These are phyloP conservation scores for Pissodes strobi DNA, from an alignment of 1,140 invertebrate species.

Conservation along the genomic window DNA sequence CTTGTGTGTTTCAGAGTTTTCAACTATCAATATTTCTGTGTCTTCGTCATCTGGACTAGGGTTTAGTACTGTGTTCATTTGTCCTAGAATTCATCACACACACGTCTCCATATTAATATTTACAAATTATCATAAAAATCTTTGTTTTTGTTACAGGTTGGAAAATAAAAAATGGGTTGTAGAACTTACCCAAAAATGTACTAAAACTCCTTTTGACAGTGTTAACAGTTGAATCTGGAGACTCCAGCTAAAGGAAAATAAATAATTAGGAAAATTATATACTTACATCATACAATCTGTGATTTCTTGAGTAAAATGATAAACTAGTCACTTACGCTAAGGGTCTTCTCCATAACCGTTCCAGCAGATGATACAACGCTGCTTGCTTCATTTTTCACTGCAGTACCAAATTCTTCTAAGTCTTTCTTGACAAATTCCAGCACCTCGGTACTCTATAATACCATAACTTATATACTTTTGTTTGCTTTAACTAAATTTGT, in stretches of 20 bases:
- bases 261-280: background rate
- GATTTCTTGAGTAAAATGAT: background rate
- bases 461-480: background rate
- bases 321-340: constrained; percentile 67
- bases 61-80: constrained; percentile 69
- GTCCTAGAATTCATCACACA: constrained; percentile 57
- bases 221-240: constrained; percentile 68
- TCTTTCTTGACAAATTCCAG: constrained; percentile 78
- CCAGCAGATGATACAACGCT: constrained; percentile 67
- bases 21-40: constrained; percentile 66
- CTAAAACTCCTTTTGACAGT: constrained; percentile 72
- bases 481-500: background rate
- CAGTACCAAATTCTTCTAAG: constrained; percentile 71
- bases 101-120: too few relatives aligned
- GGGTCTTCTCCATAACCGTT: constrained; percentile 67
- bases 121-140: too few relatives aligned
- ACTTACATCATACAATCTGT: background rate
- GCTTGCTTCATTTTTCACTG: constrained; percentile 70
- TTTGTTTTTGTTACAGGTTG: too few relatives aligned
- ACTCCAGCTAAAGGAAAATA: constrained; percentile 62
- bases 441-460: constrained; percentile 69
- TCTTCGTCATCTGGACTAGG: constrained; percentile 72
- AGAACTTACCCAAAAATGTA: constrained; percentile 69
- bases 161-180: too few relatives aligned
- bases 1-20: constrained; percentile 62